Evolutionary conservation across 2,888 invertebrate species (phyloP), one percentile per base, ranked within the genome.

Genomic region (Chesias legatella): DNA sequence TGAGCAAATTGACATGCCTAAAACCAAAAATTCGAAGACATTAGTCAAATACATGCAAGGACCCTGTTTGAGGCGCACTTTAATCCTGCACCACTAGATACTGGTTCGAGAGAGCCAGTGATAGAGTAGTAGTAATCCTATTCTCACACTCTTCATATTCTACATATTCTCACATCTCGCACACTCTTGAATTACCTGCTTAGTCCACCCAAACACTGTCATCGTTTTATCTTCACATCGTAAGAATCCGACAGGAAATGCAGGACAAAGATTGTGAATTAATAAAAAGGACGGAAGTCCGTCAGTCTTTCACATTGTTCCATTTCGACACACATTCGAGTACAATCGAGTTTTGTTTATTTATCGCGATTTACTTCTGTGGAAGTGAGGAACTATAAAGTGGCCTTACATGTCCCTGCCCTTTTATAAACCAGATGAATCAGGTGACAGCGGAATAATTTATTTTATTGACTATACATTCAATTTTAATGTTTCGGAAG

Each of bases 221-320:
- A 58, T 51, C 56, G 49, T 63, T 60, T 55, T 59, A 60, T 51
- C 53, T 53, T 57, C 53, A 56, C 60, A 58, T 59, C 36, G 25
- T 31, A 63, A 53, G 48, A 39, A 43, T 33, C 49, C 53, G 47
- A 60, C 74, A 67, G 74, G 74, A 74, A 59, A 55, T 50, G 51
- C 44, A 47, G 45, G 48, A 74, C 71, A 74, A 74, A 65, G 58
- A 50, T 55, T 67, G 60, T 63, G 62, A 61, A 63, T 61, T 67
- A 70, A 68, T 69, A 63, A 66, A 63, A 62, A 63, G 59, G 62
- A 63, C 69, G 73, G 73, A 74, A 71, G 66, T 65, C 44, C 53
- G 51, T 59, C 56, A 64, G 63, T 62, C 60, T 65, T 58, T 61
- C 57, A 63, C 58, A 71, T 73, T 74, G 67, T 73, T 67, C 54